Evolutionary conservation across 2,797 vertebrate genomes (phyloP), one percentile per base, ranked within the genome.

Genomic region (Tokudaia tokunoshimensis): DNA sequence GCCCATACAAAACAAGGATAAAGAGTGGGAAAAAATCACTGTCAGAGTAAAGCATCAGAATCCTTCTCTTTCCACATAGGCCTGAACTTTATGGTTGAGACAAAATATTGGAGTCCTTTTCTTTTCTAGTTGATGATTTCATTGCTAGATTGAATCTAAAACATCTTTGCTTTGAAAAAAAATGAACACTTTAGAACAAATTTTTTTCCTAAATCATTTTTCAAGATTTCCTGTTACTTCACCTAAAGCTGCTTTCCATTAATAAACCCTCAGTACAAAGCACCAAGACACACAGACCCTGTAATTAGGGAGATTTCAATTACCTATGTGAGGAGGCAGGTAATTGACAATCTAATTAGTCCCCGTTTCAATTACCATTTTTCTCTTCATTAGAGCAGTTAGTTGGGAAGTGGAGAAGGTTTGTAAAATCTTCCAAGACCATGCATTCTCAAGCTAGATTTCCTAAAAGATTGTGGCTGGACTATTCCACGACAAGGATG

Each of bases 281-380:
- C 96, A 98, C 89, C 94, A 85, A 97, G 98, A 97, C 95, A 96
- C 94, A 98, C 92, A 98, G 97, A 97, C 95, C 97, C 96, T 74
- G 7, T 97, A 98, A 98, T 98, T 98, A 98, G 95, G 93, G 95
- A 82, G 97, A 97, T 98, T 97, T 97, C 98, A 98, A 97, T 98
- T 98, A 98, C 97, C 97, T 97, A 95, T 97, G 96, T 95, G 97
- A 97, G 96, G 89, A 97, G 97, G 96, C 97, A 98, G 97, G 97
- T 98, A 98, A 98, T 98, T 98, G 97, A 98, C 97, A 98, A 96
- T 96, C 97, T 97, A 98, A 98, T 98, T 98, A 97, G 97, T 96
- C 94, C 94, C 97, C 96, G 95, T 97, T 98, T 97, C 97, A 97
- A 98, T 98, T 97, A 98, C 97, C 97, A 96, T 98, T 98, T 98